phyloP scores from a whole-genome alignment of 1,140 invertebrate species.

The Ptiloglossa arizonensis region DNA sequence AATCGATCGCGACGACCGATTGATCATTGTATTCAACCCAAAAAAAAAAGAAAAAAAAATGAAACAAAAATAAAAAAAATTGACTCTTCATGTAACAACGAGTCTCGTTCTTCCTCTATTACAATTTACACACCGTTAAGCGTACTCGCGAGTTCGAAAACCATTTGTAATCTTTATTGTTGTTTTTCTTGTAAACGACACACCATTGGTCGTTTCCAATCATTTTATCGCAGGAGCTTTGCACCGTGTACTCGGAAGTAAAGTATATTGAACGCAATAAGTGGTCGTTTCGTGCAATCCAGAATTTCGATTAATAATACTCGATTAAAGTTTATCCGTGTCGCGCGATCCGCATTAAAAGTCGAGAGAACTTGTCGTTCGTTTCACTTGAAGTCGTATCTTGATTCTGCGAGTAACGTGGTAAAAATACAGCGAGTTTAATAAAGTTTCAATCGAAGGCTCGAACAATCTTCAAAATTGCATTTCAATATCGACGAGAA shows the following conservation, averaged over 20 bases:
- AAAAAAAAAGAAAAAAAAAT: conserved; percentile 33
- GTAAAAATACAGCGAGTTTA: not conserved
- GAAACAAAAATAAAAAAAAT: conserved; percentile 49
- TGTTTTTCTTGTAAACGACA: no score
- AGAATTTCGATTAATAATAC: conserved; percentile 1
- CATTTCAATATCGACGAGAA: not conserved
- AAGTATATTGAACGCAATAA: not conserved
- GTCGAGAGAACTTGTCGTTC: not conserved
- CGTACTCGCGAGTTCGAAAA: no score
- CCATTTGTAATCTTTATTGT: no score
- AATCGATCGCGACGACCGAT: conserved; percentile 48
- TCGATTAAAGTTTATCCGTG: not conserved
- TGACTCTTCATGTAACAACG: conserved; percentile 35
- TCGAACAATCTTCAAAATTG: not conserved
- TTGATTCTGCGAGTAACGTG: not conserved
- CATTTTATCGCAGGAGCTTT: not conserved
- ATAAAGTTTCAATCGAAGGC: not conserved
- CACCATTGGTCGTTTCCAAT: no score
- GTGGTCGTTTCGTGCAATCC: not conserved
- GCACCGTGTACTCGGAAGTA: not conserved
- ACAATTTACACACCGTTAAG: not conserved
- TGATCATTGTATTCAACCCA: conserved; percentile 60
- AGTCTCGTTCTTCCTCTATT: conserved; percentile 18
- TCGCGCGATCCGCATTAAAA: no score
- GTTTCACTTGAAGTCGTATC: not conserved